phyloP scores from a whole-genome alignment of 2,797 vertebrate genomes.

The Austrolebias charrua region DNA sequence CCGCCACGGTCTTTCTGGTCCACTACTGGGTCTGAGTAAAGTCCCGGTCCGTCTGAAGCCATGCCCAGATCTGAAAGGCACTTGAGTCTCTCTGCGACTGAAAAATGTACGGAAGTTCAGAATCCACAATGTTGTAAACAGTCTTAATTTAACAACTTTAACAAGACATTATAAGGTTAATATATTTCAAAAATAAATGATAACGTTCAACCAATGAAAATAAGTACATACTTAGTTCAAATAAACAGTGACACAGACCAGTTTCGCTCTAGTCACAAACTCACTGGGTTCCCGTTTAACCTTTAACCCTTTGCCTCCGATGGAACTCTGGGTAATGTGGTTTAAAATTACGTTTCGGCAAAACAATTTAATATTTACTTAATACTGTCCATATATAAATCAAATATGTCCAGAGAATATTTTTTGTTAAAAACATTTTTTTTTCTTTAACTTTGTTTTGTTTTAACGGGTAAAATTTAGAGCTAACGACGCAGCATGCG shows the following conservation, averaged over 20 bases:
- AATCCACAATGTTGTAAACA: too few relatives aligned
- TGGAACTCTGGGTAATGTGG: constrained; percentile 66
- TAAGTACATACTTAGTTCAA: background rate
- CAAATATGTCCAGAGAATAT: fast-evolving
- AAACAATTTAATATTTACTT: background rate
- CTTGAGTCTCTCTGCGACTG: background rate
- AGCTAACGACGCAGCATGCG: background rate
- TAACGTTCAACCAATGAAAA: too few relatives aligned
- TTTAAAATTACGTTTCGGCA: background rate
- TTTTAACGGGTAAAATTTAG: background rate
- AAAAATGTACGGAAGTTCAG: background rate
- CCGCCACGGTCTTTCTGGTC: constrained; percentile 12
- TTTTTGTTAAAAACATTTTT: background rate
- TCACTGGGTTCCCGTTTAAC: background rate
- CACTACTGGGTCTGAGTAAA: background rate
- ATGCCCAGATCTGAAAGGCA: constrained; percentile 31
- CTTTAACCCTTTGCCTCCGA: constrained; percentile 33
- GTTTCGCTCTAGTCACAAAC: background rate
- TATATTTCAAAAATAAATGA: background rate
- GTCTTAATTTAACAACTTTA: background rate
- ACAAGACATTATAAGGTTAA: background rate
- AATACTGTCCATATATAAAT: background rate
- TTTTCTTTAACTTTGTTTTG: too few relatives aligned
- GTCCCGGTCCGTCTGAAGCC: constrained; percentile 39
- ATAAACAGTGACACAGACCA: background rate